Evolutionary conservation across 2,113 vertebrate species (phyloP).

Genomic region (Tapirus terrestris): DNA sequence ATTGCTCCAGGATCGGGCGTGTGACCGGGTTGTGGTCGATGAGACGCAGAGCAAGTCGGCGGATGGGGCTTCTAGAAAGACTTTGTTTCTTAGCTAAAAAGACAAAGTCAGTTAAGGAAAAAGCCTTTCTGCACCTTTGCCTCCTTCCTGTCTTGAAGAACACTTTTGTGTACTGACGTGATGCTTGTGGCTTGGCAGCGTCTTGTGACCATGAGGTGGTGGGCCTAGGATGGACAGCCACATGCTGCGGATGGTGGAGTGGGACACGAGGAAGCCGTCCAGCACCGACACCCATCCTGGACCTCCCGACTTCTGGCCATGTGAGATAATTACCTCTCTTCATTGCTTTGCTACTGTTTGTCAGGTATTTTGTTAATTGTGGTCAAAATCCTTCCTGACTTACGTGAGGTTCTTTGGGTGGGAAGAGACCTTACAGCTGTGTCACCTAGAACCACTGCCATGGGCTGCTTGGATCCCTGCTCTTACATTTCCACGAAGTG

Average conservation of each 20-base stretch:
- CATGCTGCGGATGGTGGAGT: not conserved
- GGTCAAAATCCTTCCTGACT: not conserved
- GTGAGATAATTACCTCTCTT: not conserved
- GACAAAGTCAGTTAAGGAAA: not conserved
- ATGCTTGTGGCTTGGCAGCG: not conserved
- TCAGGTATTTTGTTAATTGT: not conserved
- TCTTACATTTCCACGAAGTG: too few relatives aligned
- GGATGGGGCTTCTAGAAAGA: not conserved
- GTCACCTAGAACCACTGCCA: not conserved
- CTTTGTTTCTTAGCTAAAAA: not conserved
- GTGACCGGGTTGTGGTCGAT: not conserved
- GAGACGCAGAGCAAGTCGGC: not conserved
- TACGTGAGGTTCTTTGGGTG: not conserved
- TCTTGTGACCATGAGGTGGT: not conserved
- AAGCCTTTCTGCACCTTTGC: not conserved
- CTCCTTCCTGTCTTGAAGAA: not conserved
- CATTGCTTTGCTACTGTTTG: not conserved
- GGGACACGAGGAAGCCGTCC: not conserved
- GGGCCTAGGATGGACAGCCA: not conserved
- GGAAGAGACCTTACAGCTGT: not conserved
- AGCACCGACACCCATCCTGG: not conserved
- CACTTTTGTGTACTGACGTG: not conserved
- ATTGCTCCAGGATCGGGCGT: not conserved
- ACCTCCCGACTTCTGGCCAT: accelerated
- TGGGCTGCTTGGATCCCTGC: not conserved